Percentiles rank a stretch among this genome's conserved stretches.
These are phyloP conservation scores for Mionectes olivaceus DNA, from an alignment of 2,797 vertebrate genomes.

Conservation along the genomic window DNA sequence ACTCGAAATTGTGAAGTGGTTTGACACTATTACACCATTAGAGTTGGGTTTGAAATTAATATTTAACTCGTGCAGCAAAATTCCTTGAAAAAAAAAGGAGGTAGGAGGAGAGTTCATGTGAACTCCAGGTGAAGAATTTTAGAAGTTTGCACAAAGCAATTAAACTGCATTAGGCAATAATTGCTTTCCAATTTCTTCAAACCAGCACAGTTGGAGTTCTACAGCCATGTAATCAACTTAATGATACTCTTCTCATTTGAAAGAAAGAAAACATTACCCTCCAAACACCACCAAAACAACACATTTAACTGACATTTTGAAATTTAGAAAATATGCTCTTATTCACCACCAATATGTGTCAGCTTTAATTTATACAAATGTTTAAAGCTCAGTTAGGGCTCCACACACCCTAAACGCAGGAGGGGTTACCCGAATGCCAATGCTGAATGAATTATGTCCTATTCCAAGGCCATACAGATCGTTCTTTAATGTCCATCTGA, in stretches of 20 bases:
- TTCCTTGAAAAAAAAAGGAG: not conserved
- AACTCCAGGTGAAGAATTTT: conserved; percentile 12
- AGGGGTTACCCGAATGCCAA: not conserved
- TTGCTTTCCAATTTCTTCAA: conserved; percentile 5
- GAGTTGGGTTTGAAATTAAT: not conserved
- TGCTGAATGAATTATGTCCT: not conserved
- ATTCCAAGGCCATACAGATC: not conserved
- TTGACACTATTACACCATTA: not conserved
- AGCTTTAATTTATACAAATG: not conserved
- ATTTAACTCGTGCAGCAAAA: not conserved
- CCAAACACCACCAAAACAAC: not conserved
- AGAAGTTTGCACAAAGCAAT: conserved; percentile 16
- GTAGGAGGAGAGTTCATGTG: accelerated
- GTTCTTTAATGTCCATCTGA: not conserved
- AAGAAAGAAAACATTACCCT: conserved; percentile 10
- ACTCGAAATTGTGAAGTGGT: not conserved
- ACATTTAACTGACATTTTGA: not conserved
- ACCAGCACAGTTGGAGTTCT: conserved; percentile 25
- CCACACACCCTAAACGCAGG: not conserved
- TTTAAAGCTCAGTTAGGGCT: not conserved
- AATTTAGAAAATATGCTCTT: not conserved
- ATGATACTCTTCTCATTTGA: conserved; percentile 8
- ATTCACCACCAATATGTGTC: not conserved
- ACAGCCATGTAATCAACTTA: conserved; percentile 39
- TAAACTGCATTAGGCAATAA: conserved; percentile 30